Base-by-base conservation (phyloP, 2,113 vertebrate genomes). In the Atherinomorus stipes region DNA sequence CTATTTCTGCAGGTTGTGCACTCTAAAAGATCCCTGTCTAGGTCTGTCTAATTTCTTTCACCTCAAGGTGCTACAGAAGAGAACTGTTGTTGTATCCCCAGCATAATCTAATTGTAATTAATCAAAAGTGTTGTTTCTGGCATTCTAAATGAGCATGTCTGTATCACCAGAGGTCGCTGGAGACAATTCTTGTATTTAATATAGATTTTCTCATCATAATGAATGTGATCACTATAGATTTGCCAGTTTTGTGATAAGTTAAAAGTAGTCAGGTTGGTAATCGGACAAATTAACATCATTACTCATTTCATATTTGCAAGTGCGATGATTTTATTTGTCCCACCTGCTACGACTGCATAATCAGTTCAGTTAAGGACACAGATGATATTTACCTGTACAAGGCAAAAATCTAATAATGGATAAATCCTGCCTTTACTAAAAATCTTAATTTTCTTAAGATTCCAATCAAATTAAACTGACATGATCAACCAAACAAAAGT, bases 321-420 rank as follows among this genome's bases (percentile, higher is more conserved):
- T 56, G 11, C 69, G 52, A 81, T 72, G 81, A 81, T 80, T 91
- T 90, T 76, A 92, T 93, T 92, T 92, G 90, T 92, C 85, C 77
- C 78, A 86, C 85, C 92, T 92, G 91, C 89, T 75, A 82, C 86
- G 80, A 87, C 87, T 92, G 71, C 63, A 57, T 93, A 86, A 94
- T 93, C 89, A 89, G 79, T 80, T 57, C 84, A 86, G 75, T 85
- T 80, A 79, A 83, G 85, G 83, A 81, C 74, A 84, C 73, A 85
- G 88, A 81, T 88, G 89, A 90, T 89, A 72, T 86, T 77, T 86
- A 72, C 77, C 82, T 71, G 82, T 74, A 44, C 28, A 53, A 62
- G 82, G 78, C 84, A 68, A 70, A 75, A 75, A 86, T 86, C 89
- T 85, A 89, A 90, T 90, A 90, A 92, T 90, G 73, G 66, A 91